phyloP scores from a whole-genome alignment of 2,113 vertebrate species.

The Arothron firmamentum region DNA sequence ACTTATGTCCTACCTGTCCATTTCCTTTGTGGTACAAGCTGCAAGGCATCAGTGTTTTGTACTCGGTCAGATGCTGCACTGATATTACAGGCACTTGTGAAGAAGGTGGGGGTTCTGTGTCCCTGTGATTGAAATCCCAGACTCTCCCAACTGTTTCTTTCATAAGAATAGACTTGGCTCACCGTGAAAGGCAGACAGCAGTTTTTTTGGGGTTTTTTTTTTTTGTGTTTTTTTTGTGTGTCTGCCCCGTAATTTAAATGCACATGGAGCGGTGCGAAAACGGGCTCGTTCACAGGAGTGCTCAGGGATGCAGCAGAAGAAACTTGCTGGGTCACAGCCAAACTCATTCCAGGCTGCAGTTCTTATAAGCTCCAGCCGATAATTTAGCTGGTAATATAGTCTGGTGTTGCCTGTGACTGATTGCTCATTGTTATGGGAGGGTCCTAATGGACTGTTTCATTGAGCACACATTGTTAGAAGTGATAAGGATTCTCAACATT shows the following conservation, averaged over 20 bases:
- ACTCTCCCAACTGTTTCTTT: slow-evolving; percentile 34
- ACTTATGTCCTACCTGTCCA: too few species aligned
- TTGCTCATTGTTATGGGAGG: slow-evolving; percentile 38
- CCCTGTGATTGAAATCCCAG: slow-evolving; percentile 46
- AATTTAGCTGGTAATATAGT: slow-evolving; percentile 44
- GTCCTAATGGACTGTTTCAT: slow-evolving; percentile 39
- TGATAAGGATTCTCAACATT: slow-evolving; percentile 25
- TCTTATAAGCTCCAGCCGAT: slow-evolving; percentile 28
- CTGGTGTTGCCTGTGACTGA: slow-evolving; percentile 34
- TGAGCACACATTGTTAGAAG: slow-evolving; percentile 30
- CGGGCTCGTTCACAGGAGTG: slow-evolving; percentile 10
- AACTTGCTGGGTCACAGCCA: slow-evolving; percentile 38
- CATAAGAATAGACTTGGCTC: slow-evolving; percentile 32
- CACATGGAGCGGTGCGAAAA: slow-evolving; percentile 29
- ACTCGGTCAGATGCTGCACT: neutral
- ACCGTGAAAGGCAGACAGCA: slow-evolving; percentile 31
- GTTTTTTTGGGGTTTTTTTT: neutral
- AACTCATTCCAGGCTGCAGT: slow-evolving; percentile 37
- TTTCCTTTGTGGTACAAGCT: neutral
- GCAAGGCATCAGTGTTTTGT: neutral
- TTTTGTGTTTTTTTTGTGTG: neutral
- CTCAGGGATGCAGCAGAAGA: slow-evolving; percentile 23
- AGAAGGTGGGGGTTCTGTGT: slow-evolving; percentile 30
- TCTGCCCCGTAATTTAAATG: slow-evolving; percentile 32
- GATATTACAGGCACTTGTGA: slow-evolving; percentile 16